Percentiles rank a stretch among this genome's conserved stretches.
Conservation (phyloP, 1,140 invertebrate species). For the Zophobas atratus region DNA sequence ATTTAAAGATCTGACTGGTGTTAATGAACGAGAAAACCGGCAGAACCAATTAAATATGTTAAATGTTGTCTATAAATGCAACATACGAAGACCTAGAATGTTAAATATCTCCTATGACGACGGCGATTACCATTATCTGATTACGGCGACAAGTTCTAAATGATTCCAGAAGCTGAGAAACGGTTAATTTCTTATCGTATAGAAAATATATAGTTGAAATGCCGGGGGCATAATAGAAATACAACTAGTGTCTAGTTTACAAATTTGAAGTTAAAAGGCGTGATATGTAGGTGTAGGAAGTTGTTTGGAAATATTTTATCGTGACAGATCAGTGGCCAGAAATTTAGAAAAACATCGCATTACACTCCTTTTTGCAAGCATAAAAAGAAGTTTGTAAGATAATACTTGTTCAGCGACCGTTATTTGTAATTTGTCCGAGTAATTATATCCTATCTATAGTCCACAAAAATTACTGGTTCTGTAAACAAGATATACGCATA, state of each 20-base stretch:
- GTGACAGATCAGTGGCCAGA: background rate
- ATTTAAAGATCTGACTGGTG: background rate
- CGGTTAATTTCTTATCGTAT: constrained; percentile 28
- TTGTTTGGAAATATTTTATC: background rate
- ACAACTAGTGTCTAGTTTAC: constrained; percentile 13
- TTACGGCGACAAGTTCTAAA: constrained; percentile 27
- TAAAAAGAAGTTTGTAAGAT: no score
- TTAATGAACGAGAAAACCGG: background rate
- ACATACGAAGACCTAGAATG: constrained; percentile 17
- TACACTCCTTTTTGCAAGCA: no score
- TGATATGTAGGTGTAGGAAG: constrained; percentile 32
- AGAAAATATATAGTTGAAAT: constrained; percentile 16
- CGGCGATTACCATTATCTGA: constrained; percentile 28
- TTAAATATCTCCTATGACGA: constrained; percentile 5
- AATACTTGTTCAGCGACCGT: no score
- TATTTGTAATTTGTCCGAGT: no score
- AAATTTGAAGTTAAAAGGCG: constrained; percentile 24
- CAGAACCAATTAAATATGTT: constrained; percentile 15
- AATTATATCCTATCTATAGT: no score
- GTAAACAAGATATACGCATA: background rate
- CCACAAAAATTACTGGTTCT: background rate
- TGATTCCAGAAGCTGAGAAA: constrained; percentile 35
- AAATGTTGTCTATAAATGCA: constrained; percentile 17
- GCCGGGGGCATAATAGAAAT: constrained; percentile 5
- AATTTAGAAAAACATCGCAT: background rate